These are phyloP conservation scores for Hyposoter didymator DNA, from an alignment of 2,888 invertebrate genomes.

Conservation along the genomic window DNA sequence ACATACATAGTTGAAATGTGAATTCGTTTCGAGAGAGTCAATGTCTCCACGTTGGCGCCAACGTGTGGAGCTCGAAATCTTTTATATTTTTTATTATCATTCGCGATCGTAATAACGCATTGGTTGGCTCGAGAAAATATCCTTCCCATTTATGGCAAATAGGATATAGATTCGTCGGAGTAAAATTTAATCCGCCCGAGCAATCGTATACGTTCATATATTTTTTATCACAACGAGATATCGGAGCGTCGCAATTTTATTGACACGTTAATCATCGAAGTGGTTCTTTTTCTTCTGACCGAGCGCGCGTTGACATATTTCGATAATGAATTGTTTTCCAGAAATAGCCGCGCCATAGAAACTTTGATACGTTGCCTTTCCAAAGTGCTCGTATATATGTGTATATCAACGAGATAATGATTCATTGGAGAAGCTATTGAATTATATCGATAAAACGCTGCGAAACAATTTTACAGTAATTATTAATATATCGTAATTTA, in stretches of 20 bases:
- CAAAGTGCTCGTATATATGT: neutral
- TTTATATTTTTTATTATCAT: slow-evolving; percentile 33
- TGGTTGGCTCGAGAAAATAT: slow-evolving; percentile 15
- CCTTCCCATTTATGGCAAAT: slow-evolving; percentile 5
- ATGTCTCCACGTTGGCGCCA: slow-evolving; percentile 32
- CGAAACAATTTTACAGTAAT: neutral
- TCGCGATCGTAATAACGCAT: slow-evolving; percentile 30
- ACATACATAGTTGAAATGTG: slow-evolving; percentile 23
- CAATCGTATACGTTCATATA: neutral
- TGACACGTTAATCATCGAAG: slow-evolving; percentile 8
- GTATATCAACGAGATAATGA: slow-evolving; percentile 12
- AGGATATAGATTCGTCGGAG: neutral
- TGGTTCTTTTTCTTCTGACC: neutral
- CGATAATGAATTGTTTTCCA: neutral
- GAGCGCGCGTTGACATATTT: neutral
- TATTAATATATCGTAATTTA: neutral
- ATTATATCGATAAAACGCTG: slow-evolving; percentile 16
- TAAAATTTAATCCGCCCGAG: slow-evolving; percentile 8
- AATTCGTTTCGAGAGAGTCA: slow-evolving; percentile 23
- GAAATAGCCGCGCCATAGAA: neutral
- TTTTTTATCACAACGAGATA: slow-evolving; percentile 9
- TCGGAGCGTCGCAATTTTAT: slow-evolving; percentile 28
- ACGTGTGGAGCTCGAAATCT: slow-evolving; percentile 1
- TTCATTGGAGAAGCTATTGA: neutral
- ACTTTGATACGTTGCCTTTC: slow-evolving; percentile 19